Evolutionary conservation across 2,888 invertebrate genomes (phyloP).

Genomic region (Hydropsyche betteni): DNA sequence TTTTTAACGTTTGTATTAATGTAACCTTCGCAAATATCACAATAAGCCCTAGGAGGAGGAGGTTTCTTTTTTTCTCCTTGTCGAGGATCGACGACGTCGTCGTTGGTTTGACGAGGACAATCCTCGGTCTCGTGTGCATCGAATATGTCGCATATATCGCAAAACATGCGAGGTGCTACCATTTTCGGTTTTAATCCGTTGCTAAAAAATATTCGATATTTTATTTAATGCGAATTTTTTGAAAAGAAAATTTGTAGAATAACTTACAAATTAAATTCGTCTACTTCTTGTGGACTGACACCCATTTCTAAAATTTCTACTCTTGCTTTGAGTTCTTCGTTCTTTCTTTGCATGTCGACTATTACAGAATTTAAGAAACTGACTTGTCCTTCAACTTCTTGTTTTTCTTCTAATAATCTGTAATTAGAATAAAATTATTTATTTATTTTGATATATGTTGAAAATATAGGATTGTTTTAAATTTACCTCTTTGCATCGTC

Average conservation of each 20-base stretch:
- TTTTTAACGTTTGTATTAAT: constrained; percentile 9
- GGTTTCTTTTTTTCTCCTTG: constrained; percentile 54
- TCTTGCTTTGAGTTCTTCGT: constrained; percentile 81
- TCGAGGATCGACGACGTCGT: constrained; percentile 57
- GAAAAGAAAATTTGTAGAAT: neutral
- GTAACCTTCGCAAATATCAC: constrained; percentile 90
- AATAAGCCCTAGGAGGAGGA: constrained; percentile 78
- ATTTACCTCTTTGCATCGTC: constrained; percentile 45
- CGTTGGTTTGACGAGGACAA: constrained; percentile 85
- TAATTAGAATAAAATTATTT: neutral
- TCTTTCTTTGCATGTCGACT: constrained; percentile 94
- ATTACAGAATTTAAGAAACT: constrained; percentile 96
- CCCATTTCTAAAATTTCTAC: constrained; percentile 82
- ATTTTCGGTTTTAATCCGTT: constrained; percentile 65
- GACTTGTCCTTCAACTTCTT: constrained; percentile 76
- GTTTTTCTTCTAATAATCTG: constrained; percentile 67
- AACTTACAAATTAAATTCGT: constrained; percentile 62
- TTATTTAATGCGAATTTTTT: neutral
- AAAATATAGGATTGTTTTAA: neutral
- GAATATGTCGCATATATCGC: constrained; percentile 97
- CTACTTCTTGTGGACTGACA: constrained; percentile 61
- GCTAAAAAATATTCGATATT: constrained; percentile 54
- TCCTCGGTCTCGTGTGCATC: constrained; percentile 98
- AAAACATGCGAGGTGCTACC: constrained; percentile 85
- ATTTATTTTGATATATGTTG: neutral